Conservation (phyloP, 2,797 vertebrate genomes). For the Antrozous pallidus region DNA sequence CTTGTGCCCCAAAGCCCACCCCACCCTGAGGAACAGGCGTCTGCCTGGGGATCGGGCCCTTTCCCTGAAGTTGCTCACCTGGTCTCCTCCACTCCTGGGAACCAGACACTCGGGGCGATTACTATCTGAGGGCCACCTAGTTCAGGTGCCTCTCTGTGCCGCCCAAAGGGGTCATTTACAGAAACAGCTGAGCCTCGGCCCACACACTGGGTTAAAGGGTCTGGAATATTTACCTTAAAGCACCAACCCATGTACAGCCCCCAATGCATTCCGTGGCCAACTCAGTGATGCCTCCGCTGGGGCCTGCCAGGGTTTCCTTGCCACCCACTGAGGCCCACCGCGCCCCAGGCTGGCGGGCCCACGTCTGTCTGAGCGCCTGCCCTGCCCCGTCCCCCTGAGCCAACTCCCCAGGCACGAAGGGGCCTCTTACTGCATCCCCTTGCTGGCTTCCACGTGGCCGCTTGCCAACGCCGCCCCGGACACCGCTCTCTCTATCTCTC, state of each 20-base stretch:
- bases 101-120: neutral
- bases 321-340: accelerated
- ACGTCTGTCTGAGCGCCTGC: neutral
- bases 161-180: neutral
- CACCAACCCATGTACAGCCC: neutral
- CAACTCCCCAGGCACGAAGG: neutral
- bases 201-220: neutral
- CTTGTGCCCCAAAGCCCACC: accelerated
- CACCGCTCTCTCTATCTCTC: neutral
- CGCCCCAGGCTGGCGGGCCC: neutral
- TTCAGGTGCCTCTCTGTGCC: neutral
- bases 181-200: neutral
- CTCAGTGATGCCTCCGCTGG: neutral
- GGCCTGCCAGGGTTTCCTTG: neutral
- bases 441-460: neutral
- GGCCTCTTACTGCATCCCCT: neutral
- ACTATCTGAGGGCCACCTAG: neutral
- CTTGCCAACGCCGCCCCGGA: neutral
- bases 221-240: neutral
- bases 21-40: neutral
- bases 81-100: neutral
- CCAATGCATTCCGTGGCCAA: neutral
- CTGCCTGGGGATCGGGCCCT: neutral
- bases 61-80: neutral
- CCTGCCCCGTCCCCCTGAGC: neutral